Percentiles rank a stretch among this genome's conserved stretches.
Evolutionary conservation across 2,113 vertebrate species (phyloP).

Genomic region (Datnioides undecimradiatus): DNA sequence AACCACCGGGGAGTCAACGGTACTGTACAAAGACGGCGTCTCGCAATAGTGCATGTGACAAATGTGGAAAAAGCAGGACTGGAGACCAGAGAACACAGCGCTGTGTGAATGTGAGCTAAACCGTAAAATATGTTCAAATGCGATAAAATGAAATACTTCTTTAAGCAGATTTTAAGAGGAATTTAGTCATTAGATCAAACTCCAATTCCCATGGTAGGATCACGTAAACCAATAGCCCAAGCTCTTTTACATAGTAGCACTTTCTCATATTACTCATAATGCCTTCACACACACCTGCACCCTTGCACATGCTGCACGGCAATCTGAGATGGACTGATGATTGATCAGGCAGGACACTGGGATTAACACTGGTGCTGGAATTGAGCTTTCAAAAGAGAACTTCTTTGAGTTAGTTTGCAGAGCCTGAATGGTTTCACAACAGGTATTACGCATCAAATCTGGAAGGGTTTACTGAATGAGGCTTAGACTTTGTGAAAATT

Average conservation of each 20-base stretch:
- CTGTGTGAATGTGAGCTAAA: slow-evolving; percentile 12
- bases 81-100: not conserved
- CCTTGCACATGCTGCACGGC: not conserved
- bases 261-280: not conserved
- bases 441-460: slow-evolving; percentile 9
- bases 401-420: slow-evolving; percentile 2
- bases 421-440: slow-evolving; percentile 51
- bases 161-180: slow-evolving; percentile 37
- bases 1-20: not conserved
- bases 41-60: slow-evolving; percentile 18
- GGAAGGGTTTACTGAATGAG: not conserved
- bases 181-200: slow-evolving; percentile 26
- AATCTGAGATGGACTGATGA: slow-evolving; percentile 23
- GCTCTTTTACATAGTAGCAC: slow-evolving; percentile 2
- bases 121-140: slow-evolving; percentile 37
- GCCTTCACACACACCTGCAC: slow-evolving; percentile 5
- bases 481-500: slow-evolving; percentile 40
- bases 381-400: not conserved
- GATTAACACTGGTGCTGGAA: slow-evolving; percentile 7
- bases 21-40: not conserved
- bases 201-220: not conserved
- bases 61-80: not conserved
- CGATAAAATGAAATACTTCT: slow-evolving; percentile 3
- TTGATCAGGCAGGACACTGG: not conserved
- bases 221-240: slow-evolving; percentile 2